Base-by-base conservation (phyloP, 2,113 vertebrate species). In the Pteronura brasiliensis region DNA sequence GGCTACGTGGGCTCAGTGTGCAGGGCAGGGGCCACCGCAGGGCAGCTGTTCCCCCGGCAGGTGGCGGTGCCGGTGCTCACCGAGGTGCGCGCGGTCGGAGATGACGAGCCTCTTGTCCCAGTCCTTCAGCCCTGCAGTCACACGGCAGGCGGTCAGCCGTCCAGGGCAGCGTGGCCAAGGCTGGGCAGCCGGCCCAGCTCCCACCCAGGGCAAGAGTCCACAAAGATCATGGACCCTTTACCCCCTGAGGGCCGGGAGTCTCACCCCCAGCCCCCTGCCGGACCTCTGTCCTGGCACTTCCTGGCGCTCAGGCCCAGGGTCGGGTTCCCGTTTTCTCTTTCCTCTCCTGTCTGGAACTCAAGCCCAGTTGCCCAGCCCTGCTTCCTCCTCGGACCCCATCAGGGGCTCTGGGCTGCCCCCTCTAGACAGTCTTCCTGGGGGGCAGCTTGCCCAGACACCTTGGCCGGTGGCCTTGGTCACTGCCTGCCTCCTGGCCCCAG, bases 71-170 rank as follows among this genome's bases (percentile, higher is more conserved):
- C 0, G 15, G 7, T 25, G 98, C 98, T 95, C 98, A 99, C 99
- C 99, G 44, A 99, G 98, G 98, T 99, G 99, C 94, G 99, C 99
- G 97, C 99, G 99, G 96, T 99, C 99, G 4, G 99, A 99, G 98
- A 99, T 99, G 88, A 99, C 98, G 15, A 99, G 99, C 88, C 99
- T 99, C 98, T 99, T 99, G 82, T 99, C 99, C 99, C 99, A 99
- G 20, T 99, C 99, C 99, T 99, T 99, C 95, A 99, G 99, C 92
- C 99, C 99, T 99, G 98, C 2, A 21, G 98, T 93, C 44, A 97
- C 14, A 86, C 0, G 6, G 95, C n/a, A 10, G 27, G 8, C 0
- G 31, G 36, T 42, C 21, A 39, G 31, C 2, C 2, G 1, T 36
- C 65, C 3, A 4, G 3, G 77, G 69, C 9, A 5, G 7, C 23